Conservation (phyloP, 2,113 vertebrate species). For the Stigmatopora nigra region DNA sequence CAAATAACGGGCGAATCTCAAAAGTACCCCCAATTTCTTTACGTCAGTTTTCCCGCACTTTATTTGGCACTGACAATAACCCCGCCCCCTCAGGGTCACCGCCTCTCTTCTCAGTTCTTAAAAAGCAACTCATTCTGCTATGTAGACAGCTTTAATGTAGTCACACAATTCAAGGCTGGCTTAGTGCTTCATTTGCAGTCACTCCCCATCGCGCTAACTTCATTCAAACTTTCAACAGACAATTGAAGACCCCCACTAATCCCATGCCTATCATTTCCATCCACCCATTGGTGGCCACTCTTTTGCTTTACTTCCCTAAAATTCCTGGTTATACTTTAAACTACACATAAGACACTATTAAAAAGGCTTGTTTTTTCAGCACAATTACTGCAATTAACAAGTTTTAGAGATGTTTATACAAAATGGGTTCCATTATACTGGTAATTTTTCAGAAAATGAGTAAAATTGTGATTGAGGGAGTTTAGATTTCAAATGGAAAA, state of each 20-base stretch:
- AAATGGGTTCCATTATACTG: neutral
- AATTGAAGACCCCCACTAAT: constrained; percentile 28
- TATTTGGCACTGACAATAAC: constrained; percentile 42
- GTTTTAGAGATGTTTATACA: too few species aligned
- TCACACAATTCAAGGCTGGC: constrained; percentile 33
- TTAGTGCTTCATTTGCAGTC: constrained; percentile 51
- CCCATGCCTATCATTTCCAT: constrained; percentile 24
- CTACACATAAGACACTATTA: too few species aligned
- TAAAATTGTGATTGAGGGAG: too few species aligned
- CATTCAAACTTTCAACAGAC: constrained; percentile 43
- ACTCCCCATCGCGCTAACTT: constrained; percentile 42
- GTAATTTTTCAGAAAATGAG: neutral
- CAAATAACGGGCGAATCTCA: neutral
- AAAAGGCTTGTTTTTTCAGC: too few species aligned
- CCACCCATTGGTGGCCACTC: constrained; percentile 42
- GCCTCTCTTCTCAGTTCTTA: too few species aligned
- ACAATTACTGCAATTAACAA: too few species aligned
- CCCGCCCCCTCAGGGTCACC: neutral
- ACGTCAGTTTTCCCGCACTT: constrained; percentile 52
- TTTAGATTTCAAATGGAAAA: too few species aligned
- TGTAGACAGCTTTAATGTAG: too few species aligned
- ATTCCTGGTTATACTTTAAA: too few species aligned
- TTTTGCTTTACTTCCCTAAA: neutral
- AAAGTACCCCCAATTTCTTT: neutral
- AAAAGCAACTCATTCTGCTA: too few species aligned